Conservation (phyloP, 2,888 invertebrate species). For the Baccha elongata region DNA sequence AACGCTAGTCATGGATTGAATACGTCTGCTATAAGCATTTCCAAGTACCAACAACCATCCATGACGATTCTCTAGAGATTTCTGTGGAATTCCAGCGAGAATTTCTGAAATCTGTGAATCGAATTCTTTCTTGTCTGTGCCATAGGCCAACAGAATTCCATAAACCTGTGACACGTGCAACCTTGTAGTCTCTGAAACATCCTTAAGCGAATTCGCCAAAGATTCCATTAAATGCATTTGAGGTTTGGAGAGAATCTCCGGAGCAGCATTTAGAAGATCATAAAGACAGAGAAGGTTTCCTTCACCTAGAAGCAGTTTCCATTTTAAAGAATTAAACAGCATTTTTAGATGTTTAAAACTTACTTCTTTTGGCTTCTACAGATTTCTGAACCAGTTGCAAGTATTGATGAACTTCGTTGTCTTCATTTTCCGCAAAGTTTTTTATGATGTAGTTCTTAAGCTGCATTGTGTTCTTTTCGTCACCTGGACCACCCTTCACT, state of each 20-base stretch:
- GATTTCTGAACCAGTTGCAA: slow-evolving; percentile 86
- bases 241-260: slow-evolving; percentile 86
- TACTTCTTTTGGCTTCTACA: slow-evolving; percentile 87
- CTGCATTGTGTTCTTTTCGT: slow-evolving; percentile 84
- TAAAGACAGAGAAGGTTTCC: slow-evolving; percentile 87
- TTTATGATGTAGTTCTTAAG: slow-evolving; percentile 86
- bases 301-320: too few species aligned
- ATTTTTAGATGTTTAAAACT: slow-evolving; percentile 19
- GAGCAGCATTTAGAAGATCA: slow-evolving; percentile 92
- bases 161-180: slow-evolving; percentile 89
- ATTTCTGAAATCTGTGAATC: slow-evolving; percentile 81
- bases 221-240: slow-evolving; percentile 83
- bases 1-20: slow-evolving; percentile 83
- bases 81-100: slow-evolving; percentile 77
- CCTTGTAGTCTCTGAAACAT: slow-evolving; percentile 90
- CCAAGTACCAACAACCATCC: slow-evolving; percentile 90
- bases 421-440: slow-evolving; percentile 83
- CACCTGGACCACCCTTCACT: slow-evolving; percentile 85
- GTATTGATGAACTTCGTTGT: slow-evolving; percentile 87
- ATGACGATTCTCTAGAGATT: slow-evolving; percentile 86
- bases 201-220: slow-evolving; percentile 84
- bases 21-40: slow-evolving; percentile 87
- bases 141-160: slow-evolving; percentile 87
- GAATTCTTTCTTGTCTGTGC: slow-evolving; percentile 83
- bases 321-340: neutral